A percentile compares a stretch with the other conserved stretches of the same genome.
phyloP scores from a whole-genome alignment of 2,888 invertebrate species.

The Plagiodera versicolora region DNA sequence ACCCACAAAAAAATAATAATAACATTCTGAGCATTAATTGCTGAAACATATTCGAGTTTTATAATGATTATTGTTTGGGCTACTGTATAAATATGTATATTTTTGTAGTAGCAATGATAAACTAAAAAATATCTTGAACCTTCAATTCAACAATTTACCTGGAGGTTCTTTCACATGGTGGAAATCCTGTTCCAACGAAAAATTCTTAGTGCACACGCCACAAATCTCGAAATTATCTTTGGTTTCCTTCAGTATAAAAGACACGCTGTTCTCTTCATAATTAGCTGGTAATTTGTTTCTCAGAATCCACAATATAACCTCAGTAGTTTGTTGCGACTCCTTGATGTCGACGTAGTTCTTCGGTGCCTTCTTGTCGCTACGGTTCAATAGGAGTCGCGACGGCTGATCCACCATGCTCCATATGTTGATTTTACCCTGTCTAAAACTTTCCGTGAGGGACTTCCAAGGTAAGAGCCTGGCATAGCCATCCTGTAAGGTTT shows the following conservation, averaged over 20 bases:
- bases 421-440: slow-evolving; percentile 36
- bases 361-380: slow-evolving; percentile 30
- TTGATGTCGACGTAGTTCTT: slow-evolving; percentile 41
- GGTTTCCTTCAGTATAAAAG: slow-evolving; percentile 44
- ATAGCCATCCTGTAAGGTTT: slow-evolving; percentile 33
- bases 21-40: too few relatives aligned
- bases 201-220: slow-evolving; percentile 47
- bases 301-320: slow-evolving; percentile 48
- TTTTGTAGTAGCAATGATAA: too few relatives aligned
- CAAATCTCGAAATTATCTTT: slow-evolving; percentile 46
- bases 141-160: background rate
- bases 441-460: slow-evolving; percentile 38
- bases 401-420: slow-evolving; percentile 39
- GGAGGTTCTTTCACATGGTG: background rate
- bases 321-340: slow-evolving; percentile 21
- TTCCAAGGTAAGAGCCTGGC: slow-evolving; percentile 43
- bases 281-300: slow-evolving; percentile 38
- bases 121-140: too few relatives aligned
- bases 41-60: too few relatives aligned
- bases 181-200: background rate
- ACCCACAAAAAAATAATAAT: too few relatives aligned
- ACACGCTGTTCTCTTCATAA: slow-evolving; percentile 39
- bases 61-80: too few relatives aligned
- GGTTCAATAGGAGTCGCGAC: slow-evolving; percentile 36
- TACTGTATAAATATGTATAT: too few relatives aligned